phyloP scores from a whole-genome alignment of 2,797 vertebrate genomes.

The Staurois parvus region DNA sequence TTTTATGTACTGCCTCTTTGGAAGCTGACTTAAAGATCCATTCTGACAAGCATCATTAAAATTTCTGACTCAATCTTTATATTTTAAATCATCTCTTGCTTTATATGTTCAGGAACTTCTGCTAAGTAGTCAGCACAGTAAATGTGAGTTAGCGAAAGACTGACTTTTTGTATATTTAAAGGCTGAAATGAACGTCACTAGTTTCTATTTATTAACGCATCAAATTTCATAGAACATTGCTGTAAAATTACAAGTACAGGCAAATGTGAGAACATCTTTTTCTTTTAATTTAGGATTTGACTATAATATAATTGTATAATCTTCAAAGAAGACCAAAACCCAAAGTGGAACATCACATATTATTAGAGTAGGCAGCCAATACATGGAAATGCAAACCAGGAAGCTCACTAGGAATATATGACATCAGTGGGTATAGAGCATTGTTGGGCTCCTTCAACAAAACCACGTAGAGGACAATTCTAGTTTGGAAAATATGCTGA shows the following conservation, averaged over 20 bases:
- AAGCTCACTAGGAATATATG: too few relatives aligned
- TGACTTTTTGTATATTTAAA: slow-evolving; percentile 37
- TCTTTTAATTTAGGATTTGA: not conserved
- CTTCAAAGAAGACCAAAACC: not conserved
- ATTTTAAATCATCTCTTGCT: slow-evolving; percentile 2
- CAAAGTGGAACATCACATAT: too few relatives aligned
- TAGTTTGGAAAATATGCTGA: too few relatives aligned
- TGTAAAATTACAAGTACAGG: not conserved
- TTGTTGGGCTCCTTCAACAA: too few relatives aligned
- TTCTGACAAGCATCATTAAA: slow-evolving; percentile 32
- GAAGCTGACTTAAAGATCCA: not conserved
- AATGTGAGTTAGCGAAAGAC: not conserved
- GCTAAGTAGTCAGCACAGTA: not conserved
- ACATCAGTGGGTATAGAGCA: too few relatives aligned
- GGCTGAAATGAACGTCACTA: not conserved
- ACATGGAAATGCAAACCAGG: too few relatives aligned
- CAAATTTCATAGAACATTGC: slow-evolving; percentile 14
- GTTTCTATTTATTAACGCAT: slow-evolving; percentile 41
- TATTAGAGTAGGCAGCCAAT: too few relatives aligned
- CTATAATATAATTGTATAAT: not conserved
- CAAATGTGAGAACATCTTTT: not conserved
- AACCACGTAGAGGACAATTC: too few relatives aligned
- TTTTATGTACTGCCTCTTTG: not conserved
- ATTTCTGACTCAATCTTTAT: slow-evolving; percentile 26
- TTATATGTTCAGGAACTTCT: slow-evolving; percentile 3